Evolutionary conservation across 2,888 invertebrate species (phyloP), one percentile per base, ranked within the genome.

Genomic region (Hydrotaea diabolus): DNA sequence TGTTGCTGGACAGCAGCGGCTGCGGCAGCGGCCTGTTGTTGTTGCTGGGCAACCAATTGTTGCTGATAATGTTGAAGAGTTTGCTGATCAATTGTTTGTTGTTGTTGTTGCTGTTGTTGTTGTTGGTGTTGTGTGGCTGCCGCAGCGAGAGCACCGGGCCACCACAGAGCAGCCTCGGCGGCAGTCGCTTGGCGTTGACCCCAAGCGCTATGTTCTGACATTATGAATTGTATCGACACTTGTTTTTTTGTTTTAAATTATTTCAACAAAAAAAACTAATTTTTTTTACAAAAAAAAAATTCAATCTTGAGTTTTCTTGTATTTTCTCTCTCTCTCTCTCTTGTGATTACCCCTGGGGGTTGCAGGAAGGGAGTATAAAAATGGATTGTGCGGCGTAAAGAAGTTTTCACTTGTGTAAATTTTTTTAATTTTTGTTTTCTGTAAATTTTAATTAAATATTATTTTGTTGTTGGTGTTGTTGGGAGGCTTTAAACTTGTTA

Each of bases 161-260:
- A 94, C 93, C 93, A 94, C 89, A 93, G 93, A 88, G 93, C 93
- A 88, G 93, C 93, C 91, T 94, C 94, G 90, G 94, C 88, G 77
- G 87, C 87, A 82, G 89, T 87, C 86, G 89, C 93, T 87, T 88
- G 88, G 88, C 94, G 93, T 92, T 94, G 94, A 92, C 94, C 94
- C 94, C 94, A 94, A 93, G 94, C 93, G 91, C 94, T 94, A 93
- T 94, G 94, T 93, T 94, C 95, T 93, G 94, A 94, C 95, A 95
- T 94, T 66, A 77, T 69, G 72, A 79, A 73, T 73, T 81, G 31
- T 85, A 11, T 15, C 49, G 49, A 49, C 2, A n/a, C 53, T 80
- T 83, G 76, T 83, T 80, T 74, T 83, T 83, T 36, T 80, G n/a
- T n/a, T n/a, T n/a, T 3, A n/a, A 5, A 49, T 49, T 49, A n/a